Base-by-base conservation (phyloP, 2,113 vertebrate genomes). In the Furnarius figulus region DNA sequence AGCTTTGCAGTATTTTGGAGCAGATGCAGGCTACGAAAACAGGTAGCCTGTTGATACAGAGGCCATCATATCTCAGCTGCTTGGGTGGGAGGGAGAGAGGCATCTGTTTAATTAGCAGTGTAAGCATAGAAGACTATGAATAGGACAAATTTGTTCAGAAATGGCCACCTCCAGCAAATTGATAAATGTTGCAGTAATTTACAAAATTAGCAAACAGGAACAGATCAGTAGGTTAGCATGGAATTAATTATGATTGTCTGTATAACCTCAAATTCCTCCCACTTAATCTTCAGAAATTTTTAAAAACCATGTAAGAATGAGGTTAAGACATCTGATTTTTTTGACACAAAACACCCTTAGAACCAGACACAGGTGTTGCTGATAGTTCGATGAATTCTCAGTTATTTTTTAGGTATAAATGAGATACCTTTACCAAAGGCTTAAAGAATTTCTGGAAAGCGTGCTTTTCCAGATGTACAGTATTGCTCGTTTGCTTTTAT, bases 401-500 rank as follows among this genome's bases (percentile, higher is more conserved):
- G 59, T 82, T 86, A n/a, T 65, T 52, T 96, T 93, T 87, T 87
- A 58, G 23, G 39, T 94, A 66, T 65, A 93, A 96, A 86, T 39
- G 33, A 76, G 28, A 46, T 49, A 63, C 28, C 23, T 37, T 82
- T 82, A 86, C 63, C 96, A 96, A 91, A 65, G 47, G 12, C 20
- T 92, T 78, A 68, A 67, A 91, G 52, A 58, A 92, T 83, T 95
- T 94, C 12, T 61, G 86, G 88, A 89, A 96, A 89, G 87, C 83
- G 33, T 87, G 80, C 59, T 97, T 84, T 95, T 93, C 42, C 39
- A 83, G 67, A 55, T 75, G n/a, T 74, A 85, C 27, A 79, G 11
- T 93, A 84, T 92, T 94, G 39, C 56, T 68, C 35, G 35, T 85
- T 97, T 95, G 46, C 59, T 97, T 97, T 98, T 95, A 91, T 78